A percentile compares a stretch with the other conserved stretches of the same genome.
These are phyloP conservation scores for Cotesia chilonis DNA, from an alignment of 1,140 invertebrate species.

Conservation along the genomic window DNA sequence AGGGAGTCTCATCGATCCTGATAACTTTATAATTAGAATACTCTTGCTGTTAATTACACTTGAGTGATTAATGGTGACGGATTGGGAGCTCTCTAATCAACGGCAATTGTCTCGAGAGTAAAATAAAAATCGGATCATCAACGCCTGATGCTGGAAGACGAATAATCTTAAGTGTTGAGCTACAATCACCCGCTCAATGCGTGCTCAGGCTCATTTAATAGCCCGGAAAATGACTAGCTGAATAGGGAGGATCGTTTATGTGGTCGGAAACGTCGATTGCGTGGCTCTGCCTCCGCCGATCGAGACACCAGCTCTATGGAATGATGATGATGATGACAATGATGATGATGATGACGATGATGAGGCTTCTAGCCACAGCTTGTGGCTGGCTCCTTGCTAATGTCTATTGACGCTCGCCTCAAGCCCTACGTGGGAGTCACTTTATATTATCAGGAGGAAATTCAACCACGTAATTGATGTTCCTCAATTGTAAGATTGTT, in stretches of 20 bases:
- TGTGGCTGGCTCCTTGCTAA: constrained; percentile 33
- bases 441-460: constrained; percentile 24
- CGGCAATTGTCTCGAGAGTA: constrained; percentile 9
- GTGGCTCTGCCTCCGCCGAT: constrained; percentile 6
- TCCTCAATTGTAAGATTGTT: neutral
- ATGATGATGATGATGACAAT: constrained; percentile 13
- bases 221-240: no score
- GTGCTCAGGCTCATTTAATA: no score
- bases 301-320: constrained; percentile 5
- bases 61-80: constrained; percentile 50
- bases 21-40: constrained; percentile 53
- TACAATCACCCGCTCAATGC: neutral
- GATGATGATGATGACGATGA: constrained; percentile 10
- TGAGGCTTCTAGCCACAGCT: constrained; percentile 25
- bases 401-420: constrained; percentile 24
- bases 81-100: constrained; percentile 33
- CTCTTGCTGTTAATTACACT: constrained; percentile 49
- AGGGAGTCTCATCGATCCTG: constrained; percentile 38
- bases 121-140: neutral
- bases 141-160: neutral
- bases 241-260: constrained; percentile 39
- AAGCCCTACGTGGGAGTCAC: constrained; percentile 9
- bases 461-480: constrained; percentile 17
- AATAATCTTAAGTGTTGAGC: neutral
- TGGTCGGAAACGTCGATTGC: constrained; percentile 43